phyloP scores from a whole-genome alignment of 2,888 invertebrate genomes.

The Diarsia dahlii region DNA sequence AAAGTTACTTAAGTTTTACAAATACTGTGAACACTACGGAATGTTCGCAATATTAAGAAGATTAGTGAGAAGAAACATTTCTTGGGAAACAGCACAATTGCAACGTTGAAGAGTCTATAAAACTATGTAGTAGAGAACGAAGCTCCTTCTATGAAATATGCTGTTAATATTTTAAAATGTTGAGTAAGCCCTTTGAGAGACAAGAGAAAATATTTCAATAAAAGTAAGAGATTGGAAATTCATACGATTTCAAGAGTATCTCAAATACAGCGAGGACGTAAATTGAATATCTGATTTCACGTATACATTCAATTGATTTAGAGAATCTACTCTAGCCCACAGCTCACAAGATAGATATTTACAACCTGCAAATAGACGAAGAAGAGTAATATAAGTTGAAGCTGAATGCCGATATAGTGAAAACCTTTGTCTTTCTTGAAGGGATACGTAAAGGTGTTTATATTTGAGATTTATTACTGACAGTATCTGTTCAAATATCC shows the following conservation, averaged over 20 bases:
- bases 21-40: constrained; percentile 25
- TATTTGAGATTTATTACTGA: constrained; percentile 51
- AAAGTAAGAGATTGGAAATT: constrained; percentile 56
- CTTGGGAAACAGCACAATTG: constrained; percentile 48
- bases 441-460: constrained; percentile 58
- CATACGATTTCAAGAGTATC: constrained; percentile 41
- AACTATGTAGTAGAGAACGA: constrained; percentile 17
- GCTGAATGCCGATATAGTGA: constrained; percentile 36
- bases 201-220: constrained; percentile 58
- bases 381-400: constrained; percentile 33
- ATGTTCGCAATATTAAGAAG: constrained; percentile 40
- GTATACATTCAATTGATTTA: constrained; percentile 52
- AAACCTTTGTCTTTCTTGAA: constrained; percentile 58
- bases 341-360: constrained; percentile 20
- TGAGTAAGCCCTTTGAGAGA: constrained; percentile 49
- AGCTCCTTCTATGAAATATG: constrained; percentile 42
- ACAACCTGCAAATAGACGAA: constrained; percentile 35
- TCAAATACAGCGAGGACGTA: constrained; percentile 37
- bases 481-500: constrained; percentile 58
- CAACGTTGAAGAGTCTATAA: constrained; percentile 25
- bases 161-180: constrained; percentile 59
- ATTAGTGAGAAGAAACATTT: constrained; percentile 40
- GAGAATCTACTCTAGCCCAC: constrained; percentile 22
- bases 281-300: constrained; percentile 58
- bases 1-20: constrained; percentile 20